phyloP scores from a whole-genome alignment of 2,797 vertebrate species.

The Notolabrus celidotus region DNA sequence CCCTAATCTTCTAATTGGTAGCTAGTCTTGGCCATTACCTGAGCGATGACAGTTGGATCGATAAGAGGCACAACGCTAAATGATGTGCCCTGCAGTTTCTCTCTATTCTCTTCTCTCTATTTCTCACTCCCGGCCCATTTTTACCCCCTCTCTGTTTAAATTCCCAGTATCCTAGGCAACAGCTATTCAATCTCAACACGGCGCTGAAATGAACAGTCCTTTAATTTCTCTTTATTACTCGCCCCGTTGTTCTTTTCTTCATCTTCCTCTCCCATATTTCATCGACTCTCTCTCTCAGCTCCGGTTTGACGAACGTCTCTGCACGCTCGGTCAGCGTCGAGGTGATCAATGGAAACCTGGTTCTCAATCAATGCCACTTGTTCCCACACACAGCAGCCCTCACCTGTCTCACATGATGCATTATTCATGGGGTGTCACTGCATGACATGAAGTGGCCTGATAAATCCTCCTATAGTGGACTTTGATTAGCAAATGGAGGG shows the following conservation, averaged over 20 bases:
- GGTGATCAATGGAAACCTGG: conserved; percentile 67
- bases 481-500: conserved; percentile 59
- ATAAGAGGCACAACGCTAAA: conserved; percentile 72
- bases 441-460: conserved; percentile 51
- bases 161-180: conserved; percentile 70
- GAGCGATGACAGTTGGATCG: conserved; percentile 69
- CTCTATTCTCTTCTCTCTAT: conserved; percentile 41
- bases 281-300: neutral
- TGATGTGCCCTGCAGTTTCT: conserved; percentile 55
- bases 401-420: conserved; percentile 43
- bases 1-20: conserved; percentile 78
- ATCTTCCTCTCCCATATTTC: conserved; percentile 32
- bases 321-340: conserved; percentile 39
- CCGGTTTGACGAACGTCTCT: conserved; percentile 44
- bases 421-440: conserved; percentile 60
- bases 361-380: conserved; percentile 71
- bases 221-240: conserved; percentile 72
- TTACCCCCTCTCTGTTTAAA: conserved; percentile 55
- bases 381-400: conserved; percentile 40
- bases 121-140: conserved; percentile 44
- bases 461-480: conserved; percentile 65
- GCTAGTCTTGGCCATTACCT: conserved; percentile 70
- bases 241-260: conserved; percentile 41
- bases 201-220: conserved; percentile 45
- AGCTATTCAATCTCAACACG: conserved; percentile 38